Base-by-base conservation (phyloP, 2,888 invertebrate genomes). In the Lacanobia oleracea region DNA sequence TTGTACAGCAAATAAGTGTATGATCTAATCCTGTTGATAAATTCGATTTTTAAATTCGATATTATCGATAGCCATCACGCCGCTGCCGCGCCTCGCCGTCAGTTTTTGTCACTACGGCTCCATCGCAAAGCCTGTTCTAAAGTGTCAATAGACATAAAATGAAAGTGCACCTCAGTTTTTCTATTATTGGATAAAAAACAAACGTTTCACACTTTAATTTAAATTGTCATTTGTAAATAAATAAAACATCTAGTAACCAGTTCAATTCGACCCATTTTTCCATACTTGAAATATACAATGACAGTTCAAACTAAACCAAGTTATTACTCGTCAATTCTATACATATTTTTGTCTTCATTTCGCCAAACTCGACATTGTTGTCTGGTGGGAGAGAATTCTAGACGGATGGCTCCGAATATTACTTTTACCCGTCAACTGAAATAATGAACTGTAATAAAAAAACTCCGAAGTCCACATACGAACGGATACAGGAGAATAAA, bases 401-500 rank as follows among this genome's bases (percentile, higher is more conserved):
- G 73, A 83, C 59, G 64, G 27, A 79, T 74, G 69, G 53, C 33
- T 63, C 37, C 23, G 33, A 72, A 80, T 79, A 75, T 83, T 79
- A 67, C 72, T 63, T 77, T 72, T 45, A 60, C 54, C 68, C 64
- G 71, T 72, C 82, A 78, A 75, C 60, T 79, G 63, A 72, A 82
- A 81, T 79, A 79, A 81, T 67, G 79, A 78, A 68, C 60, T 37
- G 60, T 51, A 72, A 61, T 75, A 72, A 79, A 81, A 70, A 75
- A 75, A 69, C 45, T 56, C 60, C 45, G 45, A 65, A 80, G 67
- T 69, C 16, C 77, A 50, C 51, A 53, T 56, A 50, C 27, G 60
- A 37, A 67, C 43, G 53, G 23, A 72, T 73, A 73, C 43, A 59
- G 50, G 37, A 10, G 77, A 77, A 70, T 73, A 70, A 72, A 76